phyloP scores from a whole-genome alignment of 2,888 invertebrate genomes.

The Brachynemurus nebulosus region DNA sequence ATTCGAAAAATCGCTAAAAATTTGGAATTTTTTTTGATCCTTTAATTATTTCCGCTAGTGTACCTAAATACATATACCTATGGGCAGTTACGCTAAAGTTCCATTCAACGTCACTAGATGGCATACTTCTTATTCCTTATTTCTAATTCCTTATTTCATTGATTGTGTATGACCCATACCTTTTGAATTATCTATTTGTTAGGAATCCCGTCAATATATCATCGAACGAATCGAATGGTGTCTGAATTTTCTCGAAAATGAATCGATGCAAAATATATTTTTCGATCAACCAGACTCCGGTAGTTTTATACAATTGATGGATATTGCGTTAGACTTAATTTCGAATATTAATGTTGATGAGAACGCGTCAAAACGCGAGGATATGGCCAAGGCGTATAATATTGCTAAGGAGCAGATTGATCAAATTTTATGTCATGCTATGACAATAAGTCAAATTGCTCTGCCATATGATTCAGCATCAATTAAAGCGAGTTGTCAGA shows the following conservation, averaged over 20 bases:
- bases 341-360: constrained; percentile 22
- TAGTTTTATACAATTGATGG: constrained; percentile 27
- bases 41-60: no score
- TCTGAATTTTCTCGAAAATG: constrained; percentile 4
- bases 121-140: no score
- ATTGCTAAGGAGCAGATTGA: constrained; percentile 23
- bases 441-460: constrained; percentile 30
- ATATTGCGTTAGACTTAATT: constrained; percentile 25
- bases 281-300: neutral
- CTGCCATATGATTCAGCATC: constrained; percentile 26
- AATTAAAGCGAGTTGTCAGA: constrained; percentile 40
- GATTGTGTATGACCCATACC: no score
- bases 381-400: constrained; percentile 14
- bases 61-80: neutral
- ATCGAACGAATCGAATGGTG: constrained; percentile 21
- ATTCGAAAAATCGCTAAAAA: no score
- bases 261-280: neutral
- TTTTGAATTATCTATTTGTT: constrained; percentile 11
- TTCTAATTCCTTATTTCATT: no score
- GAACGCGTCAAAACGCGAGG: constrained; percentile 10
- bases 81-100: neutral
- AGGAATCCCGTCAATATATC: constrained; percentile 23
- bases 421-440: constrained; percentile 29
- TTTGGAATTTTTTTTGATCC: no score
- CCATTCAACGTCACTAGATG: no score